A percentile compares a stretch with the other conserved stretches of the same genome.
These are phyloP conservation scores for Paraescarpia echinospica DNA, from an alignment of 1,140 invertebrate species.

Conservation along the genomic window DNA sequence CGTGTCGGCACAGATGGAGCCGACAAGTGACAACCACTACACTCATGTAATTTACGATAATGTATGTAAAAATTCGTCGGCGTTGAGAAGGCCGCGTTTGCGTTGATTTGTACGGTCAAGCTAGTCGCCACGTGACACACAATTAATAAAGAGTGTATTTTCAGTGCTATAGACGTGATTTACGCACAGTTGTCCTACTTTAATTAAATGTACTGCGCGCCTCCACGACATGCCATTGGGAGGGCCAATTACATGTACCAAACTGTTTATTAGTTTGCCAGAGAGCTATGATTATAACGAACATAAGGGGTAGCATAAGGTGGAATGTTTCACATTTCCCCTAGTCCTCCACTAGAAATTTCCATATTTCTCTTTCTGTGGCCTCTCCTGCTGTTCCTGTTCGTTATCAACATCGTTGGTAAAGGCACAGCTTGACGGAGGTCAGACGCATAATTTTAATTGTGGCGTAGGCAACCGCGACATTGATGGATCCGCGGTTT, in stretches of 20 bases:
- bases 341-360: too few species aligned
- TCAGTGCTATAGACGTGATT: not conserved
- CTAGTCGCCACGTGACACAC: not conserved
- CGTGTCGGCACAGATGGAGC: not conserved
- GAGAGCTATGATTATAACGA: not conserved
- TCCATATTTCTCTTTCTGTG: too few species aligned
- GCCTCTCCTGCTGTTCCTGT: too few species aligned
- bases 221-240: too few species aligned
- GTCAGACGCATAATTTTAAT: too few species aligned
- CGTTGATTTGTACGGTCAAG: not conserved
- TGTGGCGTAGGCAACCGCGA: too few species aligned
- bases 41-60: not conserved
- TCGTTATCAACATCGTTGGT: too few species aligned
- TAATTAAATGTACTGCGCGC: not conserved
- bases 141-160: not conserved
- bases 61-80: not conserved
- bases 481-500: too few species aligned
- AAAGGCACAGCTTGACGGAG: too few species aligned
- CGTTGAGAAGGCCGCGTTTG: not conserved
- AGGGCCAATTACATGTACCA: not conserved
- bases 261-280: not conserved
- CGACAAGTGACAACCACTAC: not conserved
- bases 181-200: not conserved
- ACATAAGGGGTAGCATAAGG: not conserved
- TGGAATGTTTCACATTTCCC: not conserved